Evolutionary conservation across 2,888 invertebrate species (phyloP).

Genomic region (Cataglyphis cursor): DNA sequence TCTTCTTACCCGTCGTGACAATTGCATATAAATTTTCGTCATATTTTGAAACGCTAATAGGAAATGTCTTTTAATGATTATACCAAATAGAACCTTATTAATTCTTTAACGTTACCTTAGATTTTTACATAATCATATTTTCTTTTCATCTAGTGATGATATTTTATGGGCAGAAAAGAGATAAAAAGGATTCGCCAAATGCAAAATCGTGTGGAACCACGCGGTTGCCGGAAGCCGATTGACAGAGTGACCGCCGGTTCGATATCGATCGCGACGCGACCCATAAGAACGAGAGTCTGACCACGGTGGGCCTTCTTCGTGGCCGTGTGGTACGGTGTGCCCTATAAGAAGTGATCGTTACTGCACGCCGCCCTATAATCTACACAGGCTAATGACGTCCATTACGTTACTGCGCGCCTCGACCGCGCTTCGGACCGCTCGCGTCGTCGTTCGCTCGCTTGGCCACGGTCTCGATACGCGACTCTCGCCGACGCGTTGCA

Average conservation of each 20-base stretch:
- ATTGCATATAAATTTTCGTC: conserved; percentile 13
- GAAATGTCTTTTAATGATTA: neutral
- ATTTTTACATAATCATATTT: neutral
- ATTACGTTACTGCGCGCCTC: conserved; percentile 85
- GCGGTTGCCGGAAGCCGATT: conserved; percentile 67
- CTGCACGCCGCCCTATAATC: conserved; percentile 87
- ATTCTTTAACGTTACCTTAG: conserved; percentile 10
- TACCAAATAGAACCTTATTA: neutral
- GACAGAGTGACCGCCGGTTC: conserved; percentile 65
- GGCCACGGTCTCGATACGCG: conserved; percentile 83
- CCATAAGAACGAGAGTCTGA: conserved; percentile 75
- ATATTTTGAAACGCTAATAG: neutral
- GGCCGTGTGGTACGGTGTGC: conserved; percentile 80
- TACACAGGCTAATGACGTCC: conserved; percentile 87
- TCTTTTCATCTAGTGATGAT: neutral
- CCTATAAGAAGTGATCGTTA: conserved; percentile 87
- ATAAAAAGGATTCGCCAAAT: neutral
- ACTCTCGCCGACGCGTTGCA: conserved; percentile 64
- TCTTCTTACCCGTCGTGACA: neutral
- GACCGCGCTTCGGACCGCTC: conserved; percentile 79
- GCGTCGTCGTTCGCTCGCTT: conserved; percentile 82
- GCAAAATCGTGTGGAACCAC: neutral
- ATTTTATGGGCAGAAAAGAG: neutral
- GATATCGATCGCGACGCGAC: conserved; percentile 79
- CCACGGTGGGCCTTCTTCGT: conserved; percentile 77